Evolutionary conservation across 2,888 invertebrate species (phyloP).

Genomic region (Ametastegia equiseti): DNA sequence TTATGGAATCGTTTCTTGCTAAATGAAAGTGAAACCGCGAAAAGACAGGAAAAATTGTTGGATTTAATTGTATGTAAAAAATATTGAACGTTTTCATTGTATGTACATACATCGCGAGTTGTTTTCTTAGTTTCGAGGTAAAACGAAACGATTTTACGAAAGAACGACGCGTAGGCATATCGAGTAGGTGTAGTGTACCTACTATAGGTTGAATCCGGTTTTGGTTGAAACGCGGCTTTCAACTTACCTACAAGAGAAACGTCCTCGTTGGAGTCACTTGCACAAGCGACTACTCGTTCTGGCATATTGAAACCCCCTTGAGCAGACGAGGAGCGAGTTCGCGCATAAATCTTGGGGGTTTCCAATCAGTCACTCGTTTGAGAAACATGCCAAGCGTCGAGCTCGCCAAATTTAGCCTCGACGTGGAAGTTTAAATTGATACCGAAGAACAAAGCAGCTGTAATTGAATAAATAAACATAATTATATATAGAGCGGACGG

Average conservation of each 20-base stretch:
- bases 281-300: conserved; percentile 32
- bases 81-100: not conserved
- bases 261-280: conserved; percentile 39
- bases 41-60: not conserved
- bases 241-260: conserved; percentile 38
- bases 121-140: conserved; percentile 9
- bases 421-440: conserved; percentile 9
- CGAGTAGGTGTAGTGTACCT: conserved; percentile 43
- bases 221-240: conserved; percentile 43
- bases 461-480: conserved; percentile 39
- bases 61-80: not conserved
- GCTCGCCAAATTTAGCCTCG: conserved; percentile 29
- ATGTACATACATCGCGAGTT: not conserved
- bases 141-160: conserved; percentile 44
- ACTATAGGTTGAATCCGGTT: conserved; percentile 37
- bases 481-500: not conserved
- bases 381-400: conserved; percentile 29
- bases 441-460: conserved; percentile 26
- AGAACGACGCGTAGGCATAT: conserved; percentile 36
- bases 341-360: conserved; percentile 38
- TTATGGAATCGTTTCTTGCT: too few species aligned
- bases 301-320: conserved; percentile 31
- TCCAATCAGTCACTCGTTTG: conserved; percentile 40
- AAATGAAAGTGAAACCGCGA: not conserved
- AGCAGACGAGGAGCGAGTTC: conserved; percentile 18